Percentiles rank a stretch among this genome's conserved stretches.
These are phyloP conservation scores for Caenorhabditis brenneri DNA, from an alignment of 1,140 invertebrate species.

Conservation along the genomic window DNA sequence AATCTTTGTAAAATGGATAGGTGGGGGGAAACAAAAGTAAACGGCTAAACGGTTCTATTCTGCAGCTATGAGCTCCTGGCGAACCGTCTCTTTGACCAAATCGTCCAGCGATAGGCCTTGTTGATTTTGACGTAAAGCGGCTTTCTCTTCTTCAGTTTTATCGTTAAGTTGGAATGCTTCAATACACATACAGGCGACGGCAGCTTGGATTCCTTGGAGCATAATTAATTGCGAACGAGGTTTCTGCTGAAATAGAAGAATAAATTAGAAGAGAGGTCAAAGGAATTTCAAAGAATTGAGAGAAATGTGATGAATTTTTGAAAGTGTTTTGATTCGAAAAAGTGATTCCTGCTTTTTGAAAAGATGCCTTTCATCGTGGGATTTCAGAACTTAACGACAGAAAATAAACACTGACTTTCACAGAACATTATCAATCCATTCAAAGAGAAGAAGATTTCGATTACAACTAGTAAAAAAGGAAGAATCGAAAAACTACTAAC, in stretches of 20 bases:
- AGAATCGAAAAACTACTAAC: conserved; percentile 43
- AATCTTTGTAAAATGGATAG: background rate
- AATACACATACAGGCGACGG: conserved; percentile 30
- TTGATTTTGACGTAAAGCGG: background rate
- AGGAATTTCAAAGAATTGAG: background rate
- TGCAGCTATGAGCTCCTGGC: conserved; percentile 17
- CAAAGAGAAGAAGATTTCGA: conserved; percentile 12
- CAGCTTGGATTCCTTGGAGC: conserved; percentile 31
- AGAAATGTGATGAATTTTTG: background rate
- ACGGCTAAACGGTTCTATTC: conserved; percentile 17
- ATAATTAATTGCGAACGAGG: conserved; percentile 26
- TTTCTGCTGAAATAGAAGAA: conserved; percentile 32
- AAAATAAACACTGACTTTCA: background rate
- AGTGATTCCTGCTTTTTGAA: background rate
- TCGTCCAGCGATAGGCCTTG: conserved; percentile 27
- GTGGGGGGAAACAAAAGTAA: background rate
- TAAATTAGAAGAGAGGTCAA: background rate
- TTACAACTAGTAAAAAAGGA: conserved; percentile 4
- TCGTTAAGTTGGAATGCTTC: conserved; percentile 24
- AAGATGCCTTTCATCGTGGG: background rate
- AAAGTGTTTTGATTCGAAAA: background rate
- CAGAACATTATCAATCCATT: background rate
- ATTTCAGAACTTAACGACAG: background rate
- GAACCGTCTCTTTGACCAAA: conserved; percentile 33
- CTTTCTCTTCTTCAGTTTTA: conserved; percentile 31